Evolutionary conservation across 2,888 invertebrate genomes (phyloP).

Genomic region (Vesta saturnalis): DNA sequence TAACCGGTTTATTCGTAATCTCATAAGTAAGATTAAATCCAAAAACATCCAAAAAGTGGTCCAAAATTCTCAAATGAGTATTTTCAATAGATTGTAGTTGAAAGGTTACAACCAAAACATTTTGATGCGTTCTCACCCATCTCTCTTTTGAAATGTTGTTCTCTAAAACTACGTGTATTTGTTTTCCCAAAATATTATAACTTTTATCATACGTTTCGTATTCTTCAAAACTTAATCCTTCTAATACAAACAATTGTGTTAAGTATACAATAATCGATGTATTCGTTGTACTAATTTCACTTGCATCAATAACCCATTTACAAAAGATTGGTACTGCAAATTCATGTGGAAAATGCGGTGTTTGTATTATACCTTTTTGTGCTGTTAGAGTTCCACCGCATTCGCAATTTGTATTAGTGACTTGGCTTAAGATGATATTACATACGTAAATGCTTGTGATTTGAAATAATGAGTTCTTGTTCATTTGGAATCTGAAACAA

Average conservation of each 20-base stretch:
- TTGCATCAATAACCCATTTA: slow-evolving; percentile 88
- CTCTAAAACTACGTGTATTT: slow-evolving; percentile 76
- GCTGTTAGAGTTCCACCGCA: slow-evolving; percentile 76
- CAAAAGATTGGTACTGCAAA: slow-evolving; percentile 84
- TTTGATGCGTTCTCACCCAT: slow-evolving; percentile 72
- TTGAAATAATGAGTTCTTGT: background rate
- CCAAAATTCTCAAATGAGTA: slow-evolving; percentile 80
- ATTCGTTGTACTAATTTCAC: slow-evolving; percentile 61
- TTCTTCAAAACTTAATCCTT: slow-evolving; percentile 80
- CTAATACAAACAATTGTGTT: slow-evolving; percentile 86
- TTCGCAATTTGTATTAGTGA: slow-evolving; percentile 49
- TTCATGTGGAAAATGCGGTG: slow-evolving; percentile 84
- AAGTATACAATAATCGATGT: slow-evolving; percentile 86
- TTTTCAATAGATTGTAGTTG: slow-evolving; percentile 77
- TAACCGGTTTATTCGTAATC: slow-evolving; percentile 68
- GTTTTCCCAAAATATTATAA: slow-evolving; percentile 33
- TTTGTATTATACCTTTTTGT: slow-evolving; percentile 77
- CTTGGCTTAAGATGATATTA: background rate
- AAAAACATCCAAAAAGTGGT: slow-evolving; percentile 84
- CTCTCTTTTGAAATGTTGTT: slow-evolving; percentile 73
- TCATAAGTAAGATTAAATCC: slow-evolving; percentile 95
- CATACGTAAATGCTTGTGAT: background rate
- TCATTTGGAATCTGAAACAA: no score
- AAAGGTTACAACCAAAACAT: slow-evolving; percentile 83
- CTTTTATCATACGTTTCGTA: slow-evolving; percentile 74